Base-by-base conservation (phyloP, 2,113 vertebrate species). In the Heterocephalus glaber region DNA sequence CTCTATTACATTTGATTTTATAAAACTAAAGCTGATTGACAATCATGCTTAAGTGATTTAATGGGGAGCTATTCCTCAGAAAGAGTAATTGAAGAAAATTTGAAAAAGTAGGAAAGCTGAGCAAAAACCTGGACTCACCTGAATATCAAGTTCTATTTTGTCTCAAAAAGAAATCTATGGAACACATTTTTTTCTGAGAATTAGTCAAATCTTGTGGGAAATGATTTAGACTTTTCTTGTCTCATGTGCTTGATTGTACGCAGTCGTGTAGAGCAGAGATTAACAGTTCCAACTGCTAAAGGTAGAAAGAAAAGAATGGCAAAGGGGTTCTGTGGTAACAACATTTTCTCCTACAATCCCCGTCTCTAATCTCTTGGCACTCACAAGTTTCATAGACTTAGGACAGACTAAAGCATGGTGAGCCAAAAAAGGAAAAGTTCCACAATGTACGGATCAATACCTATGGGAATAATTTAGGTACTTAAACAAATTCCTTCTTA, bases 361-460 rank as follows among this genome's bases (percentile, higher is more conserved):
- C 24, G 0, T 24, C 19, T 77, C 24, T 33, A 61, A 44, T 28
- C 54, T 28, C 4, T 0, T 28, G 13, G 2, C 56, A 8, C 7
- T 82, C 24, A 33, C 22, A 56, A 28, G 0, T 68, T 20, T 58
- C n/a, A 3, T 89, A 7, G 12, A 17, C 77, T 19, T 38, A 26
- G 4, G 4, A 2, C 19, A 72, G 7, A 72, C 10, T 44, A 28
- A 86, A 49, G 1, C 10, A 7, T 35, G 8, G 11, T 20, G 26
- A 14, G 33, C 1, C 13, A 89, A 38, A 22, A 22, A 84, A 80
- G 11, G 3, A 28, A 33, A 3, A 68, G 1, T 6, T 38, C 33
- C 33, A 30, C 41, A 76, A 2, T 6, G 7, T 47, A 41, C 13
- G 7, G 28, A 47, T 60, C 6, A 17, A 68, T 4, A 24, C 2